phyloP scores from a whole-genome alignment of 1,140 invertebrate genomes.

The Ladona fulva region DNA sequence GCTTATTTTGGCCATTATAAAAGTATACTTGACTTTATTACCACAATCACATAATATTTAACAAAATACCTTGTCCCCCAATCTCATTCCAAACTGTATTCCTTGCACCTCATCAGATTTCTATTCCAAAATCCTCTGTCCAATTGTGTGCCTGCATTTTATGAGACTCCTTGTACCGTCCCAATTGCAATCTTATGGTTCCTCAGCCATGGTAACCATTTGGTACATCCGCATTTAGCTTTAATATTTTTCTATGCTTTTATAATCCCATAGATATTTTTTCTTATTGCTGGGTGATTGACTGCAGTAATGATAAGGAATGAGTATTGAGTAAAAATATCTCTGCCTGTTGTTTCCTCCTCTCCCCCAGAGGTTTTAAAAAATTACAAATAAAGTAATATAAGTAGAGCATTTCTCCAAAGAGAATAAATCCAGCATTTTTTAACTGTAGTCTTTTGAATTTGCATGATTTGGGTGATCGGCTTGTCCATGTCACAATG shows the following conservation, averaged over 20 bases:
- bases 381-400: no score
- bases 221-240: not conserved
- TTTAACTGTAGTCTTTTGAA: not conserved
- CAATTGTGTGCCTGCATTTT: not conserved
- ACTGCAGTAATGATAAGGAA: not conserved
- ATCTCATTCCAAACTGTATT: not conserved
- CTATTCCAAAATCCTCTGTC: not conserved
- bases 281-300: not conserved
- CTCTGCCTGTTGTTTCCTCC: not conserved
- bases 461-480: not conserved
- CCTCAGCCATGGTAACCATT: not conserved
- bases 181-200: not conserved
- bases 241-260: constrained; percentile 5
- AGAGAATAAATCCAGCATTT: not conserved
- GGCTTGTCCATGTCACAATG: not conserved
- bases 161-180: not conserved
- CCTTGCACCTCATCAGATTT: not conserved
- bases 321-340: not conserved
- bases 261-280: not conserved
- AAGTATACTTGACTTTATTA: no score
- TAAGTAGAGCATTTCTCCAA: no score
- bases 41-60: no score
- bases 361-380: not conserved
- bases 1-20: no score
- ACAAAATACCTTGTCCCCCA: not conserved